Base-by-base conservation (phyloP, 2,888 invertebrate genomes). In the Leptinotarsa rubiginosa region DNA sequence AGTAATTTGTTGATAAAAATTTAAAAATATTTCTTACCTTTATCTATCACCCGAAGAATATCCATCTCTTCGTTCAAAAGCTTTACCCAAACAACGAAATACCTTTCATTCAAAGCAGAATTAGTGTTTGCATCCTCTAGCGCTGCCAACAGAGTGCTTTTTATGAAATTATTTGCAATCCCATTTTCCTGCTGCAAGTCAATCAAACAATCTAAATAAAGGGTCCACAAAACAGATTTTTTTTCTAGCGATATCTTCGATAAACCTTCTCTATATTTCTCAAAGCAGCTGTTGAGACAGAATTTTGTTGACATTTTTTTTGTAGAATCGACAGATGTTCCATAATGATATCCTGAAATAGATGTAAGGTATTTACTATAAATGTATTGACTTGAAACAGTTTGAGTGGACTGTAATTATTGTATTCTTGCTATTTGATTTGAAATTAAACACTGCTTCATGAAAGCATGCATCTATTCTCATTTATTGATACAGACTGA, bases 181-280 rank as follows among this genome's bases (percentile, higher is more conserved):
- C 72, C 73, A n/a, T 74, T 73, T 52, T 76, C 70, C 49, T 75
- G 72, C 13, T 77, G 72, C 50, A 76, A 31, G n/a, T 75, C 89
- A 41, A 91, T 78, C 84, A 92, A 87, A 31, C 89, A 90, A 75
- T 92, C 90, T 69, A 92, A 85, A 78, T 91, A 92, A 82, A 80
- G 67, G 47, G 69, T 70, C 84, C 84, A 84, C 59, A 86, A 74
- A 31, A 78, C 68, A 12, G 69, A 54, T 72, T 80, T 83, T 52
- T 80, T 81, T 1, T 73, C 59, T 4, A 62, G 41, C 13, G 76
- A 70, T 10, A 84, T 81, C 66, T 76, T 77, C 47, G 68, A 54
- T n/a, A 86, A 77, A 31, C 86, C 86, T 76, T 83, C 80, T 75
- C 81, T 75, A 68, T 83, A 85, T 65, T 81, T 77, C 68, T 79